These are phyloP conservation scores for Anthoscopus minutus DNA, from an alignment of 2,113 vertebrate species.

Conservation along the genomic window DNA sequence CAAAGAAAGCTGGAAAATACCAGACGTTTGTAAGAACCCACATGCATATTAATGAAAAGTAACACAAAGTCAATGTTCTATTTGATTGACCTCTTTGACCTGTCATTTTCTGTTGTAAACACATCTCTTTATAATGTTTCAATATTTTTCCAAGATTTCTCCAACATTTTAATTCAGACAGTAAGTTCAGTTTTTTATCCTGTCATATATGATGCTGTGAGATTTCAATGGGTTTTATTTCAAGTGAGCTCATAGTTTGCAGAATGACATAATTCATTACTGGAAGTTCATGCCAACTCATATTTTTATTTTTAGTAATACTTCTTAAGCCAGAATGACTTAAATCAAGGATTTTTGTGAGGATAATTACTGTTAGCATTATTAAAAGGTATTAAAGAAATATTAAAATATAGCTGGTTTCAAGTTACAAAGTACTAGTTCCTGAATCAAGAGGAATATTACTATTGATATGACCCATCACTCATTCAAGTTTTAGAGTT, in stretches of 20 bases:
- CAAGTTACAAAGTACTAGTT: neutral
- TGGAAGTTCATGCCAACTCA: neutral
- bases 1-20: neutral
- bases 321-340: neutral
- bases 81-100: neutral
- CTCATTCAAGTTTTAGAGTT: neutral
- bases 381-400: neutral
- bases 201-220: neutral
- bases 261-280: neutral
- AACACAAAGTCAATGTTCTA: neutral
- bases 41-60: neutral
- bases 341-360: neutral
- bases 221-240: neutral
- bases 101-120: neutral
- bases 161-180: neutral
- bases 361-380: accelerated
- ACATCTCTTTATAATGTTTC: neutral
- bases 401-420: neutral
- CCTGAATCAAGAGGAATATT: neutral
- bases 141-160: neutral
- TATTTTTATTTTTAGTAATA: neutral
- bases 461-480: accelerated
- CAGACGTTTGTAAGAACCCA: neutral
- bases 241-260: neutral
- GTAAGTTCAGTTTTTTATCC: neutral